Evolutionary conservation across 2,113 vertebrate species (phyloP), one percentile per base, ranked within the genome.

Genomic region (Salvator merianae): DNA sequence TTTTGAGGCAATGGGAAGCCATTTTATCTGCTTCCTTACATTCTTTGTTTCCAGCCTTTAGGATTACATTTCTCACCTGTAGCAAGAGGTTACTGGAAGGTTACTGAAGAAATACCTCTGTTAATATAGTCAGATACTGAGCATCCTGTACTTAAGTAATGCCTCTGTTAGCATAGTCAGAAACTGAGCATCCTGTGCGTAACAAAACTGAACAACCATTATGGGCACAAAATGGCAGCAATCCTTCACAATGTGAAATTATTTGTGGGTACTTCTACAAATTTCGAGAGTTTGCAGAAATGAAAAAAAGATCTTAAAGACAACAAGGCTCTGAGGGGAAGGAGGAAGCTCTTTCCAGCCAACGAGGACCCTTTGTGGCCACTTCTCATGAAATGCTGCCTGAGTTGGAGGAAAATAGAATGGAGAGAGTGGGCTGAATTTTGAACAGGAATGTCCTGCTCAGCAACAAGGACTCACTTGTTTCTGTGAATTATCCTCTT

Each of bases 401-500:
- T 73, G 53, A n/a, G 24, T 43, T 38, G 28, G 50, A 9, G 26
- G 40, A 3, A 26, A 16, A 13, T 47, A 13, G 7, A 47, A 26
- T 55, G 55, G 50, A 62, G 28, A 32, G 53, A 30, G 43, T 6
- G 5, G n/a, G 12, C n/a, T 73, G 53, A 34, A 30, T 63, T 59
- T 22, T 77, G 24, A 76, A 53, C 13, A 1, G 16, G 2, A 22
- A 30, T 30, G n/a, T 34, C 43, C 9, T 20, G 32, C 24, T 32
- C 10, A 43, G 50, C 70, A 82, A 47, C 7, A 30, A 53, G 47
- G 32, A 50, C 43, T 43, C 36, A 81, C 24, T 82, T 59, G 16
- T 50, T 89, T 82, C 79, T 85, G 76, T 85, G 63, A 91, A 89
- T 89, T 2, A 3, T 7, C 47, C 30, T 59, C 66, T 68, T 79